Conservation (phyloP, 2,113 vertebrate species). For the Rhombomys opimus region DNA sequence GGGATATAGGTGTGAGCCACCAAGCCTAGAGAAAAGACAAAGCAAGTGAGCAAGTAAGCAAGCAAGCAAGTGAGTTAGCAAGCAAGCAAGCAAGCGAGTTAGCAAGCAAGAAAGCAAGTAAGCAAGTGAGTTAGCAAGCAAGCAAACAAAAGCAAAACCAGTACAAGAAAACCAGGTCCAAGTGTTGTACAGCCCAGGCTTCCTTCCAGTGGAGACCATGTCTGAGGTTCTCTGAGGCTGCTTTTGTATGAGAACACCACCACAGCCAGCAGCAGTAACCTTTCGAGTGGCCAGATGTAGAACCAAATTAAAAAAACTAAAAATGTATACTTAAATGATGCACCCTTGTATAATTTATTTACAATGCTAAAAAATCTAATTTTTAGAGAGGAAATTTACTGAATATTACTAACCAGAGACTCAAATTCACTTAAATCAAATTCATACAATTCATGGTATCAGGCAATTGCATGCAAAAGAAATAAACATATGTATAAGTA, state of each 20-base stretch:
- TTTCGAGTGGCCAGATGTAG: neutral
- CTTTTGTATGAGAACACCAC: neutral
- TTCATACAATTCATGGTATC: slow-evolving; percentile 7
- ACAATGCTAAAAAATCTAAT: neutral
- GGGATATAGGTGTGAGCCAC: neutral
- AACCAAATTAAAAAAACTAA: neutral
- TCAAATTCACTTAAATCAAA: slow-evolving; percentile 41
- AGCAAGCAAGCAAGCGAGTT: too few relatives aligned
- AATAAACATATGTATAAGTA: neutral
- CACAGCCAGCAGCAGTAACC: neutral
- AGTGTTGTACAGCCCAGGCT: neutral
- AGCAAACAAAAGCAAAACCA: neutral
- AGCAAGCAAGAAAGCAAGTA: too few relatives aligned
- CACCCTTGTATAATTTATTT: neutral
- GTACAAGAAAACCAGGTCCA: neutral
- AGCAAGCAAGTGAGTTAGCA: neutral
- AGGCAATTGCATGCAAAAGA: neutral
- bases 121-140: neutral
- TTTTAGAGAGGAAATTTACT: slow-evolving; percentile 20
- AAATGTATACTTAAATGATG: neutral
- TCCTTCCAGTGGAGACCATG: neutral
- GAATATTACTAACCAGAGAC: neutral
- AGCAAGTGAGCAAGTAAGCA: neutral
- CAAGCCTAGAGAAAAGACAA: neutral
- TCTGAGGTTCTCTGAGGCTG: neutral